Base-by-base conservation (phyloP, 1,140 invertebrate species). In the Halyomorpha halys region DNA sequence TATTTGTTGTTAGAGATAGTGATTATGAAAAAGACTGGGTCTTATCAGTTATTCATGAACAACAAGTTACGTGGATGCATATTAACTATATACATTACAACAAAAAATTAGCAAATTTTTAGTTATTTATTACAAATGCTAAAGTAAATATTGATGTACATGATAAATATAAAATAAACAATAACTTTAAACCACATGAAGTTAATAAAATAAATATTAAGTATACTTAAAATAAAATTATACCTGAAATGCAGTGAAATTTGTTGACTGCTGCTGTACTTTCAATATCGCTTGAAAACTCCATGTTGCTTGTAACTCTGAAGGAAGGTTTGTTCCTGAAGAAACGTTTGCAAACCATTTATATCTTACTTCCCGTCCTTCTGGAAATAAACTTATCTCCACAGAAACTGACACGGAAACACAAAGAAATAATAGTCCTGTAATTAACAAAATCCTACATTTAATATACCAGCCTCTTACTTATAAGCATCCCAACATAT, bases 341-440 rank as follows among this genome's bases (percentile, higher is more conserved):
- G 49, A 19, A 21, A 53, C 49, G 16, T 21, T 53, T 8, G 49
- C 49, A 21, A 8, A 19, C 49, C 49, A 53, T 6, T 53, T 25
- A 25, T 53, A 53, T 4, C 23, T 25, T 19, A 53, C 13, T 53
- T 53, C 49, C 23, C 49, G 18, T 1, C 49, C 49, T 21, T 21
- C 49, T 53, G 49, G 49, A 53, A 53, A 53, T 53, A 53, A 25
- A 19, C 18, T 53, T 1, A 53, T 19, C 8, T 53, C 49, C 49
- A 9, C 49, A 9, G 18, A 21, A 25, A 53, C 23, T 19, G 18
- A 21, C 16, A 19, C 23, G 34, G 34, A 39, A 19, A n/a, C 18
- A 19, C 49, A 16, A 53, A 53, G 23, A 8, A 25, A 25, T 25
- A 53, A 25, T 2, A 53, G 49, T n/a, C 49, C 49, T 53, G 49